Conservation (phyloP, 2,888 invertebrate genomes). For the Chymomyza procnemis region DNA sequence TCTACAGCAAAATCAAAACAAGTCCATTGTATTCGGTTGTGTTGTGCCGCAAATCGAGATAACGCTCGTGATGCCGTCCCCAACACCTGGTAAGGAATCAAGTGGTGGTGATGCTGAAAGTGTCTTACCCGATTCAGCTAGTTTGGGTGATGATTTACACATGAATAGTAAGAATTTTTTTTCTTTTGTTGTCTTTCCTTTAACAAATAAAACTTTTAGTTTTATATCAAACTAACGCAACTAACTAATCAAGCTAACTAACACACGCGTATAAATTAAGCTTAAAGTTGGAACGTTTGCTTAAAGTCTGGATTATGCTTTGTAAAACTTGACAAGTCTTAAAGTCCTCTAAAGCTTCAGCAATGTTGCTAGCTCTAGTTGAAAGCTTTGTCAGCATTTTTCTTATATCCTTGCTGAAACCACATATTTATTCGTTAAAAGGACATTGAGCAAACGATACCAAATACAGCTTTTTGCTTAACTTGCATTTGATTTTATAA, state of each 20-base stretch:
- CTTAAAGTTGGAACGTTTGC: not conserved
- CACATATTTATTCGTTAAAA: not conserved
- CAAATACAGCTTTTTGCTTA: not conserved
- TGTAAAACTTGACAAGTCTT: not conserved
- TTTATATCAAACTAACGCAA: conserved; percentile 40
- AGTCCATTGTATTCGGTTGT: conserved; percentile 84
- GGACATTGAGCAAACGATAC: not conserved
- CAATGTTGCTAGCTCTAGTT: too few relatives aligned
- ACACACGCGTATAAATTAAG: conserved; percentile 8
- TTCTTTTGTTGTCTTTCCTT: conserved; percentile 70
- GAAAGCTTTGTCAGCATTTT: too few relatives aligned
- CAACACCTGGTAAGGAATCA: conserved; percentile 90
- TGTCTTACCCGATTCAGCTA: conserved; percentile 90
- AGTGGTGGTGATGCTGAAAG: conserved; percentile 91
- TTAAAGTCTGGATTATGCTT: not conserved
- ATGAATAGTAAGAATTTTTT: conserved; percentile 81
- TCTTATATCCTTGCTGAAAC: not conserved
- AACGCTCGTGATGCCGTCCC: conserved; percentile 91
- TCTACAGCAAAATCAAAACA: conserved; percentile 75
- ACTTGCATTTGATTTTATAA: not conserved
- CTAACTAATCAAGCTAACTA: conserved; percentile 35
- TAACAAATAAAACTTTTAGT: conserved; percentile 53
- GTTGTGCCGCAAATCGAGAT: conserved; percentile 92
- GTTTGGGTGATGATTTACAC: conserved; percentile 86
- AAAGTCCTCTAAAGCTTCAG: not conserved